These are phyloP conservation scores for Heterocephalus glaber DNA, from an alignment of 2,113 vertebrate species.

Conservation along the genomic window DNA sequence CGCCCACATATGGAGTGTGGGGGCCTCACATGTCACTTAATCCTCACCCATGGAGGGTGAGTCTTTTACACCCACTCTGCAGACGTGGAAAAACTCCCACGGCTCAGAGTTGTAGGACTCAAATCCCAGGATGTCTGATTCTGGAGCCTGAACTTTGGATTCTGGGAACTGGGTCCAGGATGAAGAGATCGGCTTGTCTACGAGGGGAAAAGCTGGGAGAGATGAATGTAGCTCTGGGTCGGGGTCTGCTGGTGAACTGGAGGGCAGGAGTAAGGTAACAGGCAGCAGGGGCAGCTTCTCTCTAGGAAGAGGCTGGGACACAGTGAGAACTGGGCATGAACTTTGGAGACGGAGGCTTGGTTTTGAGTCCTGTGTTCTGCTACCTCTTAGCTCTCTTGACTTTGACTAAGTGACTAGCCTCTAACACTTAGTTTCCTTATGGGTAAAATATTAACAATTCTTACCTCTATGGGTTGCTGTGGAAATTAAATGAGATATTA, in stretches of 20 bases:
- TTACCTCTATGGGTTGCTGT: background rate
- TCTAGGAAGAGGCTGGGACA: background rate
- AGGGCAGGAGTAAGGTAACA: fast-evolving
- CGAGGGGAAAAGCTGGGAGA: background rate
- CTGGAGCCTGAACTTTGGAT: conserved; percentile 45
- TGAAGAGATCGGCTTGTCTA: background rate
- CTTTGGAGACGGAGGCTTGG: background rate
- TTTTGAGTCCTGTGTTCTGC: background rate
- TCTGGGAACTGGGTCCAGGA: background rate
- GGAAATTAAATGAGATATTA: conserved; percentile 39
- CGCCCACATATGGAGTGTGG: conserved; percentile 18
- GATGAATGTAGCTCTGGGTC: background rate
- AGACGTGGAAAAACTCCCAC: conserved; percentile 22
- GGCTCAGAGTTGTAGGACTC: background rate
- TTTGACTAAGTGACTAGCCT: conserved; percentile 35
- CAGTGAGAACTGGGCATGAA: background rate
- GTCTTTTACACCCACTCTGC: conserved; percentile 42
- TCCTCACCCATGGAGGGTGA: background rate
- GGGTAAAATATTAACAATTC: background rate
- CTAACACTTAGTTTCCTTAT: background rate
- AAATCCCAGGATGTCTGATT: conserved; percentile 25
- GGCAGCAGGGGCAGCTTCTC: background rate
- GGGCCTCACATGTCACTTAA: conserved; percentile 21
- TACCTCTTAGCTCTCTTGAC: conserved; percentile 37
- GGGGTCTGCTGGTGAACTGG: background rate